These are phyloP conservation scores for Cephus spinipes DNA, from an alignment of 2,888 invertebrate species.

Conservation along the genomic window DNA sequence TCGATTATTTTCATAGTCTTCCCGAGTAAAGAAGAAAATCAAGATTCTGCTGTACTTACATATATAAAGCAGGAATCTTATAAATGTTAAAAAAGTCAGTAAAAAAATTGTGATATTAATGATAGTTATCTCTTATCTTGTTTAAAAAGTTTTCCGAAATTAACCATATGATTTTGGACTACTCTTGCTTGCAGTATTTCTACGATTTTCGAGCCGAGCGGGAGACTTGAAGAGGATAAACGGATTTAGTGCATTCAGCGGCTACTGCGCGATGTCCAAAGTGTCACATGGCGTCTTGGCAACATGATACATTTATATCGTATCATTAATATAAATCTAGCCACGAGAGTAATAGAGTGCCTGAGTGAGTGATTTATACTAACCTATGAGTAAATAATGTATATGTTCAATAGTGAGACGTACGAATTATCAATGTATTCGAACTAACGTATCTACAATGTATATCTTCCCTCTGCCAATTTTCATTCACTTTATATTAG, in stretches of 20 bases:
- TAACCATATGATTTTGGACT: not conserved
- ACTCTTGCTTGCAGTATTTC: slow-evolving; percentile 49
- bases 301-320: slow-evolving; percentile 49
- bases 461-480: slow-evolving; percentile 42
- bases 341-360: slow-evolving; percentile 62
- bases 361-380: slow-evolving; percentile 59
- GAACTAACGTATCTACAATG: slow-evolving; percentile 27
- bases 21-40: too few species aligned
- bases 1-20: too few species aligned
- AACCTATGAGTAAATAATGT: slow-evolving; percentile 36
- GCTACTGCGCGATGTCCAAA: slow-evolving; percentile 23
- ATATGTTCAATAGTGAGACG: slow-evolving; percentile 35
- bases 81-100: too few species aligned
- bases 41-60: too few species aligned
- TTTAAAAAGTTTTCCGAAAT: too few species aligned
- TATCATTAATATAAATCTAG: slow-evolving; percentile 55
- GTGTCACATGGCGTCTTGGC: slow-evolving; percentile 26
- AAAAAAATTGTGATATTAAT: too few species aligned
- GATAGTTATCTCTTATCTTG: too few species aligned
- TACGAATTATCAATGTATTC: slow-evolving; percentile 28
- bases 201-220: slow-evolving; percentile 64
- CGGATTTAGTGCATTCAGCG: slow-evolving; percentile 38
- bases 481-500: slow-evolving; percentile 56
- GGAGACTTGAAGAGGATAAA: slow-evolving; percentile 62
- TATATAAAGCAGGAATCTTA: too few species aligned